Evolutionary conservation across 2,797 vertebrate genomes (phyloP).

Genomic region (Enteromius paludinosus): DNA sequence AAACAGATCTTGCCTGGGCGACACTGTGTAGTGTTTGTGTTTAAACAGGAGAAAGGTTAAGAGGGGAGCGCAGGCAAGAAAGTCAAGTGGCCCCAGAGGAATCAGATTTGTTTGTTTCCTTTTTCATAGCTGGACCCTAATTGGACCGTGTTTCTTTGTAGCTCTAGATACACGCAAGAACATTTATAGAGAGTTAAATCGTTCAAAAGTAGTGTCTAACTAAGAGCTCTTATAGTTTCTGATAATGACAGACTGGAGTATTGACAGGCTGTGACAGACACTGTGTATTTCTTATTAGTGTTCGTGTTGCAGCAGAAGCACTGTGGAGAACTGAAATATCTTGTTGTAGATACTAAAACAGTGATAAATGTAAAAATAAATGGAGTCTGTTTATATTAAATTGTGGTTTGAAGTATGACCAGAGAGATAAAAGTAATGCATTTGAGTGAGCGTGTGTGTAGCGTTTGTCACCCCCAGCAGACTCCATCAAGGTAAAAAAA

Average conservation of each 20-base stretch:
- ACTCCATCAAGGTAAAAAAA: slow-evolving; percentile 58
- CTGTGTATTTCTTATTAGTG: slow-evolving; percentile 12
- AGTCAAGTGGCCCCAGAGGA: slow-evolving; percentile 56
- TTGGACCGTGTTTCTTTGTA: not conserved
- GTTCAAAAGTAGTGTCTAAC: not conserved
- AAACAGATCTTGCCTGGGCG: slow-evolving; percentile 68
- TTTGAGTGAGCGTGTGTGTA: slow-evolving; percentile 26
- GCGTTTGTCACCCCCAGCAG: slow-evolving; percentile 66
- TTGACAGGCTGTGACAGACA: not conserved
- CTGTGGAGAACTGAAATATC: not conserved
- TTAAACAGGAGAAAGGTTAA: slow-evolving; percentile 70
- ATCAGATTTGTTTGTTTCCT: slow-evolving; percentile 34
- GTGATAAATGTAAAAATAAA: not conserved
- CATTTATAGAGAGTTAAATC: not conserved
- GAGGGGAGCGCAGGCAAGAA: slow-evolving; percentile 66
- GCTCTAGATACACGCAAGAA: not conserved
- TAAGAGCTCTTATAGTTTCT: not conserved
- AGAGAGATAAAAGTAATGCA: slow-evolving; percentile 1
- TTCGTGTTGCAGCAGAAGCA: not conserved
- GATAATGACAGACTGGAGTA: not conserved
- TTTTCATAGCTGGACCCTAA: not conserved
- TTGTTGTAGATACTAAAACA: not conserved
- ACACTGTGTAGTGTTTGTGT: slow-evolving; percentile 75
- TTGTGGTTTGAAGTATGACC: slow-evolving; percentile 1
- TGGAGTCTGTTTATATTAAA: not conserved